A percentile compares a stretch with the other conserved stretches of the same genome.
Conservation (phyloP, 2,888 invertebrate species). For the Lottia gigantea region DNA sequence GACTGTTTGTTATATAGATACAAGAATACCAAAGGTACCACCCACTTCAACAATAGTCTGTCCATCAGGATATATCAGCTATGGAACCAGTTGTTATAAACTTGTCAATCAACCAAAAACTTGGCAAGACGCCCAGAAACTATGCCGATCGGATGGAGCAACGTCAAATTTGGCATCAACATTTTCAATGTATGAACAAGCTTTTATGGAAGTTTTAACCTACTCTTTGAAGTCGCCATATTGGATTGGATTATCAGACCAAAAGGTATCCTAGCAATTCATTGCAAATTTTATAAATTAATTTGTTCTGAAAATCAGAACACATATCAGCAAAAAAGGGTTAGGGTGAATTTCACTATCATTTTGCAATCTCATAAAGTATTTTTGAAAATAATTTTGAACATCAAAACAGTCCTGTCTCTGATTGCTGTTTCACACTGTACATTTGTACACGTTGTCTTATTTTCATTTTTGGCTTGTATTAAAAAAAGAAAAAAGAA, state of each 20-base stretch:
- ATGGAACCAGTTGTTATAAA: conserved; percentile 29
- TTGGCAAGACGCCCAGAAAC: conserved; percentile 27
- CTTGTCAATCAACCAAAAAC: conserved; percentile 4
- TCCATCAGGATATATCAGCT: conserved; percentile 24
- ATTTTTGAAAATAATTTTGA: too few relatives aligned
- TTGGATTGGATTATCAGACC: conserved; percentile 30
- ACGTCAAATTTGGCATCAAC: conserved; percentile 22
- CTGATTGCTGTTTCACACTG: too few relatives aligned
- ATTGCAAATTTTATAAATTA: too few relatives aligned
- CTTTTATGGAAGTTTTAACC: conserved; percentile 21
- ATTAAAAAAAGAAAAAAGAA: too few relatives aligned
- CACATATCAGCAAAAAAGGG: too few relatives aligned
- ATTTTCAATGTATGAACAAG: conserved; percentile 24
- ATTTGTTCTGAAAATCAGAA: too few relatives aligned
- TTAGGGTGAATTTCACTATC: too few relatives aligned
- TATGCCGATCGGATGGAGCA: conserved; percentile 22
- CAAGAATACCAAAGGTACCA: not conserved
- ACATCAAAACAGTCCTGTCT: too few relatives aligned
- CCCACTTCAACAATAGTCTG: not conserved
- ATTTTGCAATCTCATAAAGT: too few relatives aligned
- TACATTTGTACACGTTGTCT: too few relatives aligned
- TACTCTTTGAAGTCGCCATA: not conserved
- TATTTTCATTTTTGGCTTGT: too few relatives aligned
- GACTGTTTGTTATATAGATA: not conserved
- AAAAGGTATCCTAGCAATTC: not conserved